Base-by-base conservation (phyloP, 2,888 invertebrate species). In the Synanthedon myopaeformis region DNA sequence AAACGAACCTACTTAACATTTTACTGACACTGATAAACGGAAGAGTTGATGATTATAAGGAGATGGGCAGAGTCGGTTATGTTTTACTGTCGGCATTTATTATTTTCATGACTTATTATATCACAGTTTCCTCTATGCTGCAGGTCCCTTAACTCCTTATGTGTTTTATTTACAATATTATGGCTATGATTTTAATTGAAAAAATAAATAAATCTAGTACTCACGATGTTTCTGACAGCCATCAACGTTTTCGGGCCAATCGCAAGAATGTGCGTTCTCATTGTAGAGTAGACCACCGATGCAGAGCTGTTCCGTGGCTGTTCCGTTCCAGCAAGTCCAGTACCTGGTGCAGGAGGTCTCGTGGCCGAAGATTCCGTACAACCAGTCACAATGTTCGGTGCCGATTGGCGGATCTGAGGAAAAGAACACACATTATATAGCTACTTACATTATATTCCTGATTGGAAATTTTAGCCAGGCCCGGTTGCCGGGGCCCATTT, bases 261-360 rank as follows among this genome's bases (percentile, higher is more conserved):
- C 96, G 76, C 96, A 96, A 51, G 96, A 95, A 76, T 96, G 94
- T 0, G 95, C 94, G 66, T 93, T 91, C 81, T 96, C 96, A 74
- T 96, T 96, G 89, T 96, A 96, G 28, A 96, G 89, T 51, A 96
- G 90, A 1, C 96, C 96, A 23, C 96, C 96, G 69, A 96, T 96
- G 81, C 96, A 96, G 53, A 96, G 91, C 77, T 96, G 96, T 72
- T 96, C 96, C 0, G 95, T 96, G 11, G 96, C 94, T 0, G 96
- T 96, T 13, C 96, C 96, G 79, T 96, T 96, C 96, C 96, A 96
- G 77, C 96, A 96, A 0, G 96, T 96, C 96, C 96, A 96, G 77
- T 96, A 96, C 52, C 96, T 89, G 4, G 96, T 96, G 86, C 96
- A 96, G 1, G 95, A 96, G 0, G 96, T 96, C 87, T 96, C 96